These are phyloP conservation scores for Haemorhous mexicanus DNA, from an alignment of 2,113 vertebrate species.

Conservation along the genomic window DNA sequence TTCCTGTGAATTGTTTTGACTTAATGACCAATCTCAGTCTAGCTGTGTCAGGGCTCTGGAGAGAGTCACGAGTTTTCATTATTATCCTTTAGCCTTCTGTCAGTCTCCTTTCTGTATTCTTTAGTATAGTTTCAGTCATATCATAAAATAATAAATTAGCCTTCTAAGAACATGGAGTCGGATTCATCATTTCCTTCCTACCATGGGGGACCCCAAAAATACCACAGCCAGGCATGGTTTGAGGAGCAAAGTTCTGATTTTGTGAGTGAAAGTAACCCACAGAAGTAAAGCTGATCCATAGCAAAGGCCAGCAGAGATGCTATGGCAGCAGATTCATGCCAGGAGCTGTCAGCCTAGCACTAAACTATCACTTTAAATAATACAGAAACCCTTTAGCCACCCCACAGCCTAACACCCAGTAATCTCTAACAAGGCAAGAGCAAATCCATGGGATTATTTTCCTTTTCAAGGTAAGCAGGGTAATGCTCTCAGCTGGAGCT, in stretches of 20 bases:
- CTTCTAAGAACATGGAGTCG: too few relatives aligned
- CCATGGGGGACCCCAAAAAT: too few relatives aligned
- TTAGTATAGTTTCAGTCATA: too few relatives aligned
- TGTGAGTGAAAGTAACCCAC: neutral
- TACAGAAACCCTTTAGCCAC: neutral
- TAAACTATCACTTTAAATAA: neutral
- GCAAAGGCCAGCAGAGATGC: neutral
- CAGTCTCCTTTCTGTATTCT: too few relatives aligned
- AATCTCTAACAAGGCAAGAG: neutral
- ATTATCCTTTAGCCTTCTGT: too few relatives aligned
- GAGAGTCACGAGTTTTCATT: too few relatives aligned
- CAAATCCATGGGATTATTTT: conserved; percentile 34
- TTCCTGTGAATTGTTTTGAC: too few relatives aligned
- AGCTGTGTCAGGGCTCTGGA: too few relatives aligned
- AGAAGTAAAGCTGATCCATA: neutral
- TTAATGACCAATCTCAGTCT: too few relatives aligned
- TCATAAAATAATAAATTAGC: too few relatives aligned
- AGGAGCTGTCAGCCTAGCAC: neutral
- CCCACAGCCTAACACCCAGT: neutral
- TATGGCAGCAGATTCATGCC: neutral
- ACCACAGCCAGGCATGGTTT: neutral
- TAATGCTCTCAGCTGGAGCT: neutral
- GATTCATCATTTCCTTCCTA: too few relatives aligned
- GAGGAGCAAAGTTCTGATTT: neutral
- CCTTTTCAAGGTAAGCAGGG: conserved; percentile 19